Base-by-base conservation (phyloP, 2,113 vertebrate species). In the Calypte anna region DNA sequence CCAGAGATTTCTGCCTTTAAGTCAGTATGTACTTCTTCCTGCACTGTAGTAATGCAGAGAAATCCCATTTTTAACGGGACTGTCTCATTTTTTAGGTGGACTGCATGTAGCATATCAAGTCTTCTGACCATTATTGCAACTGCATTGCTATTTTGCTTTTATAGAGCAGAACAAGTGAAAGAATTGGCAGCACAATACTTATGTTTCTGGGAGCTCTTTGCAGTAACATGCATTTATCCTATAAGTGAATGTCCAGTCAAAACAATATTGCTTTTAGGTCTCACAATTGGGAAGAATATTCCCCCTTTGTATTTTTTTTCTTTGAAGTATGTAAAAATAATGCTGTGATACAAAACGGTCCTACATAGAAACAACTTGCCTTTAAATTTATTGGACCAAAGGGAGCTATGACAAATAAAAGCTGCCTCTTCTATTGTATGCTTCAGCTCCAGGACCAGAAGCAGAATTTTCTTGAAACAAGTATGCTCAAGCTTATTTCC, bases 321-420 rank as follows among this genome's bases (percentile, higher is more conserved):
- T 40, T 40, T 40, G 40, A 40, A 40, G 40, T 75, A 64, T 90
- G 57, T 81, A 70, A 78, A 90, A 92, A 72, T 68, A 74, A 88
- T 48, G 33, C n/a, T 91, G 58, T 66, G 38, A 68, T 90, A 72
- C 24, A 91, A 70, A 92, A 84, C 77, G 10, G 7, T 19, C 11
- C 15, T 77, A 46, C 48, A 80, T 3, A 87, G 27, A 91, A 92
- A 79, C 14, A 25, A 67, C 25, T 66, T 54, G 48, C 7, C 74
- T 68, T 85, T 62, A 92, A 84, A 92, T 94, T 89, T 86, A 91
- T 81, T 83, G 64, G 20, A 70, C 76, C 48, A 88, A 54, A 80
- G 79, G 78, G 67, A 90, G 59, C 23, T 73, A 40, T 63, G 63
- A 79, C 33, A 77, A 87, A 86, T 66, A 86, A 93, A 91, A 92